These are phyloP conservation scores for Cremastobaeus sp. DNA, from an alignment of 2,888 invertebrate genomes.

Conservation along the genomic window DNA sequence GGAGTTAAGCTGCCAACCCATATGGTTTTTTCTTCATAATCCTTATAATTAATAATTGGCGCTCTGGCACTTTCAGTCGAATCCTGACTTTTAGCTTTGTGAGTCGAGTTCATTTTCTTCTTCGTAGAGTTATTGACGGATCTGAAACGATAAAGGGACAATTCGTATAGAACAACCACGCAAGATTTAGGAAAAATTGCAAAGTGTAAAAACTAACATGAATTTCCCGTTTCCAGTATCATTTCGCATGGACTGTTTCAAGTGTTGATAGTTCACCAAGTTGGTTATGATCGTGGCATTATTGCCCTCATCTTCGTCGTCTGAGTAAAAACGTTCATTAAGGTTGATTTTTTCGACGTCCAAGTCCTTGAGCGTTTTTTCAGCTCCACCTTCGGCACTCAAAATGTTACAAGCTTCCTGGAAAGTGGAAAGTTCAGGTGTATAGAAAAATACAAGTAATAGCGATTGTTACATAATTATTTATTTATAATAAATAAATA, in stretches of 20 bases:
- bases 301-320: constrained; percentile 63
- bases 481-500: background rate
- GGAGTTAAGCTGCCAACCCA: constrained; percentile 57
- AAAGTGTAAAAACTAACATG: constrained; percentile 9
- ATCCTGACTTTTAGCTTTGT: background rate
- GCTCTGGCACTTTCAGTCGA: background rate
- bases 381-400: background rate
- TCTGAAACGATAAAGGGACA: background rate
- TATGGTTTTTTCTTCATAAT: constrained; percentile 37
- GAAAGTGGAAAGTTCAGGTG: constrained; percentile 1
- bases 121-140: background rate
- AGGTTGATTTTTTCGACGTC: constrained; percentile 11
- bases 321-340: constrained; percentile 60
- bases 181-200: background rate
- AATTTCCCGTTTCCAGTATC: background rate
- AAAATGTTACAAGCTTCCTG: constrained; percentile 59
- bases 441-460: constrained; percentile 2
- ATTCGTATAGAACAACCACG: background rate
- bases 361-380: constrained; percentile 18
- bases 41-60: constrained; percentile 12
- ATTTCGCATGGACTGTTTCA: background rate
- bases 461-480: too few relatives aligned
- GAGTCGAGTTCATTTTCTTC: background rate
- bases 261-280: constrained; percentile 54
- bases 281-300: constrained; percentile 64